phyloP scores from a whole-genome alignment of 2,797 vertebrate genomes.

The Smutsia gigantea region DNA sequence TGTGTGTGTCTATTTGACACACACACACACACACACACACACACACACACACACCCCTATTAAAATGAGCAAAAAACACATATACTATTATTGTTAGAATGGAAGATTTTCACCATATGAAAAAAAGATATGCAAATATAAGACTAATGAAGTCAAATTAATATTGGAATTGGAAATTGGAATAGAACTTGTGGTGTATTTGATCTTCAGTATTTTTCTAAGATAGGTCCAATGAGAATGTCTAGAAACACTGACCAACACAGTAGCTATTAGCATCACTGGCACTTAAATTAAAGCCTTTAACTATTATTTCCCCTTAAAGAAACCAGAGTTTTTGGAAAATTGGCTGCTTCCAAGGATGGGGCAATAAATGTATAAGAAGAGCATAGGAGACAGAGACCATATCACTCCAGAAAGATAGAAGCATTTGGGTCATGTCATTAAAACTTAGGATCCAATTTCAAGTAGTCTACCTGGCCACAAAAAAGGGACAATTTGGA shows the following conservation, averaged over 20 bases:
- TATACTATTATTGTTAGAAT: not conserved
- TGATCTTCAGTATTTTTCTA: not conserved
- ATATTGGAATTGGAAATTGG: constrained; percentile 14
- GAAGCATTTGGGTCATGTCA: not conserved
- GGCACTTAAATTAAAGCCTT: not conserved
- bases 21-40: not conserved
- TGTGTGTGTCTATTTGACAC: not conserved
- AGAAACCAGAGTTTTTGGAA: not conserved
- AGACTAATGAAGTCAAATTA: constrained; percentile 28
- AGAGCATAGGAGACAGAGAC: not conserved
- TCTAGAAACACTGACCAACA: not conserved
- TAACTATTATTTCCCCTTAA: not conserved
- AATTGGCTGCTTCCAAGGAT: not conserved
- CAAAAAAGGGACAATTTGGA: not conserved
- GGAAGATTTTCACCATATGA: not conserved
- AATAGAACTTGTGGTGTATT: not conserved
- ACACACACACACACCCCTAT: not conserved
- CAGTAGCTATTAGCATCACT: not conserved
- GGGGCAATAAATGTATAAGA: not conserved
- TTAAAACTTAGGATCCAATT: not conserved
- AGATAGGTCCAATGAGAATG: not conserved
- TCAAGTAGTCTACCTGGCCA: not conserved
- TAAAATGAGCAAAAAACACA: not conserved
- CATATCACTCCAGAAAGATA: not conserved
- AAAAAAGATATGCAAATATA: not conserved